These are phyloP conservation scores for Melanostoma mellinum DNA, from an alignment of 2,888 invertebrate species.

Conservation along the genomic window DNA sequence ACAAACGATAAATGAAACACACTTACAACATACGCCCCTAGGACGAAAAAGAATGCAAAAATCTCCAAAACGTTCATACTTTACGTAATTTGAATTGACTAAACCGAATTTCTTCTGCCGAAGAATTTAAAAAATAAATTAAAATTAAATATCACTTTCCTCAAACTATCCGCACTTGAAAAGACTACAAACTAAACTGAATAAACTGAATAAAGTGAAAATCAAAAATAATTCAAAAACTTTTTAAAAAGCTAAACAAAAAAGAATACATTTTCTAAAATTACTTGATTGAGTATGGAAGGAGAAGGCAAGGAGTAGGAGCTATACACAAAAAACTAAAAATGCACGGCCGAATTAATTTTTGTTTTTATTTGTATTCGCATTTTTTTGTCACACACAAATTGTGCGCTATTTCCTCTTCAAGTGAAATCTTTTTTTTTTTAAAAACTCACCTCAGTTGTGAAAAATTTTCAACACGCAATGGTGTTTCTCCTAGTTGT, in stretches of 20 bases:
- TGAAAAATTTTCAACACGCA: conserved; percentile 51
- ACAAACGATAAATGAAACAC: neutral
- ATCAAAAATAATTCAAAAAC: conserved; percentile 25
- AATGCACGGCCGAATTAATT: conserved; percentile 38
- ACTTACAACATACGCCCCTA: conserved; percentile 59
- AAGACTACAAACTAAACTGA: conserved; percentile 58
- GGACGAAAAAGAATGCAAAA: conserved; percentile 49
- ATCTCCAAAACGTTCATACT: conserved; percentile 57
- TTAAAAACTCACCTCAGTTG: conserved; percentile 64
- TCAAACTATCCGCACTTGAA: conserved; percentile 46
- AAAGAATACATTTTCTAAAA: conserved; percentile 42
- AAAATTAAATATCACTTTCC: conserved; percentile 23
- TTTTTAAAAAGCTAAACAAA: conserved; percentile 13
- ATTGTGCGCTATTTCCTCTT: conserved; percentile 19
- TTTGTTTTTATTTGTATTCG: conserved; percentile 38
- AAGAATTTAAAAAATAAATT: conserved; percentile 8
- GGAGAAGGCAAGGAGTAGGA: conserved; percentile 25
- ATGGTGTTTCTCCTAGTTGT: conserved; percentile 33
- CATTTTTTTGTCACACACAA: conserved; percentile 33
- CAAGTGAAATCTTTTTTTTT: conserved; percentile 23
- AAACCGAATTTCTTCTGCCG: conserved; percentile 5
- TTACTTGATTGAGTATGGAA: conserved; percentile 27
- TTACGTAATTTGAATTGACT: conserved; percentile 33
- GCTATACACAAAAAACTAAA: neutral
- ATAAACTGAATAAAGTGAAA: conserved; percentile 11